phyloP scores from a whole-genome alignment of 2,113 vertebrate genomes.

The Colaptes auratus region DNA sequence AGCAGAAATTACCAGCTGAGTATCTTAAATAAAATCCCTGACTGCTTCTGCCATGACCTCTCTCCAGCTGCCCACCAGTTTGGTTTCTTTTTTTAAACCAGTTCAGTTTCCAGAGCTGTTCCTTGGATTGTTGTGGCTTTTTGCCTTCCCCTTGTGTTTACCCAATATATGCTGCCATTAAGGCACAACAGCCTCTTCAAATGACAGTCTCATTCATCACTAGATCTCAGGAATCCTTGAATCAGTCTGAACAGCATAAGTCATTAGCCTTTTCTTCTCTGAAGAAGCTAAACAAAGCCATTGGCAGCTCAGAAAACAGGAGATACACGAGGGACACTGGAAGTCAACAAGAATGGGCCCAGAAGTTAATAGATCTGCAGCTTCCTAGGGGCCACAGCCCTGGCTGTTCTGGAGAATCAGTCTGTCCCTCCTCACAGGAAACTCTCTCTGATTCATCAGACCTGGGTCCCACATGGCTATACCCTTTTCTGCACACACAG shows the following conservation, averaged over 20 bases:
- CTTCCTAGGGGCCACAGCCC: not conserved
- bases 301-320: not conserved
- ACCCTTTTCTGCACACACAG: not conserved
- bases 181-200: not conserved
- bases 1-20: not conserved
- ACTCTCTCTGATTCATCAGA: not conserved
- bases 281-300: not conserved
- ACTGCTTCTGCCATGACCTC: not conserved
- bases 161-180: not conserved
- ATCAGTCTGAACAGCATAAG: not conserved
- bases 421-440: not conserved
- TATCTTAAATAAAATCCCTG: not conserved
- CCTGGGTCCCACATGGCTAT: rapidly evolving
- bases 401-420: not conserved
- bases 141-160: not conserved
- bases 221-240: not conserved
- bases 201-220: not conserved
- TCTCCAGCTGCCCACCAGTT: not conserved
- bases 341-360: not conserved
- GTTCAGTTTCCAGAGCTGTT: not conserved
- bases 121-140: not conserved
- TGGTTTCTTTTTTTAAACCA: not conserved
- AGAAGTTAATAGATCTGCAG: not conserved
- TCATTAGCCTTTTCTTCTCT: not conserved
- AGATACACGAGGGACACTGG: not conserved